A percentile compares a stretch with the other conserved stretches of the same genome.
Conservation (phyloP, 2,888 invertebrate species). For the Schizaphis graminum region DNA sequence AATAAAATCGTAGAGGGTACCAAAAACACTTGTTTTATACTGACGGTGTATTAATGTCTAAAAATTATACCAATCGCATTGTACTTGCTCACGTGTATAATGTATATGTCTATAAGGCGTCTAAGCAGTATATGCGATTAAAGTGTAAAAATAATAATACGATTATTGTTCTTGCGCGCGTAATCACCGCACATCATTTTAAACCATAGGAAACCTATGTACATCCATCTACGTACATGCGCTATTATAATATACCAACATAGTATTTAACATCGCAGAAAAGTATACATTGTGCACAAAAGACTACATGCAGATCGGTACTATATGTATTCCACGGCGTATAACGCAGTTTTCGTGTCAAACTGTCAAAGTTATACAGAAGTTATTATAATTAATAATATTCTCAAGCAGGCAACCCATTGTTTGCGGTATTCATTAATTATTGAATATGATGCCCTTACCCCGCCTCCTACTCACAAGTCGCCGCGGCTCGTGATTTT, state of each 20-base stretch:
- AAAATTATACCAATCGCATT: neutral
- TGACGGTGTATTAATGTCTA: neutral
- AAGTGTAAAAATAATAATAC: neutral
- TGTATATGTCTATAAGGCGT: neutral
- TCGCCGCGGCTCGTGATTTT: neutral
- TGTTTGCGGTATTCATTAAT: neutral
- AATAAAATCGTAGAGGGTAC: neutral
- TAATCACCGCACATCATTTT: neutral
- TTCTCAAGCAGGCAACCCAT: neutral
- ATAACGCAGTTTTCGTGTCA: neutral
- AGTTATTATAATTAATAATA: conserved; percentile 14
- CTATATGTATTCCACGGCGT: neutral
- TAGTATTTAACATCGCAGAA: neutral
- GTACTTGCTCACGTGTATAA: neutral
- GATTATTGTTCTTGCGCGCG: neutral
- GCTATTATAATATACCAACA: neutral
- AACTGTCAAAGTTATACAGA: neutral
- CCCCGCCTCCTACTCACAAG: neutral
- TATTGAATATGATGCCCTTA: neutral
- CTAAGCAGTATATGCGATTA: neutral
- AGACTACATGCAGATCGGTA: neutral
- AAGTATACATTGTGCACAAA: neutral
- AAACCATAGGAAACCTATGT: neutral
- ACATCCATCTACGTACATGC: neutral
- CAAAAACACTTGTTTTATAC: neutral